Evolutionary conservation across 2,113 vertebrate genomes (phyloP).

Genomic region (Heloderma charlesbogerti): DNA sequence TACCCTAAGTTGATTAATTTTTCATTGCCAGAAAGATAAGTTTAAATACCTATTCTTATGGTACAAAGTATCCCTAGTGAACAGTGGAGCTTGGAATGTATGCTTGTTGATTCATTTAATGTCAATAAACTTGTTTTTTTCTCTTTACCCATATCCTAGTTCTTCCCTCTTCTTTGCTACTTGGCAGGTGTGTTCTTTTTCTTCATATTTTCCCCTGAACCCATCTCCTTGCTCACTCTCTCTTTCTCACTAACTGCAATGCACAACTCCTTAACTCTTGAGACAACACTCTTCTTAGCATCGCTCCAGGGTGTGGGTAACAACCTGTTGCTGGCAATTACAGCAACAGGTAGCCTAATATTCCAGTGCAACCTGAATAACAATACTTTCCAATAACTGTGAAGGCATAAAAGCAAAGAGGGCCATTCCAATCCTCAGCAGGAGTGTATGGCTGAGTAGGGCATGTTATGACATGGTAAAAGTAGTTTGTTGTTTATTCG

Average conservation of each 20-base stretch:
- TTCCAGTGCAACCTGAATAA: too few species aligned
- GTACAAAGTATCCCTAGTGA: too few species aligned
- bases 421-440: too few species aligned
- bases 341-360: background rate
- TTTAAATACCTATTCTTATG: background rate
- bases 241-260: background rate
- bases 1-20: background rate
- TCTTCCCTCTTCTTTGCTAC: background rate
- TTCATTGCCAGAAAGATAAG: background rate
- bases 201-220: too few species aligned
- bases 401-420: background rate
- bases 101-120: background rate
- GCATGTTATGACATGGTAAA: background rate
- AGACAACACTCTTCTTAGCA: background rate
- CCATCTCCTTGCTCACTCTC: too few species aligned
- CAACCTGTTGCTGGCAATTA: background rate
- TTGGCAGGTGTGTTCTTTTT: background rate
- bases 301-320: background rate
- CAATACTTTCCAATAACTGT: background rate
- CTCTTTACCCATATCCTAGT: background rate
- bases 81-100: too few species aligned
- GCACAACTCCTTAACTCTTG: background rate
- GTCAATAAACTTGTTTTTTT: background rate
- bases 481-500: too few species aligned
- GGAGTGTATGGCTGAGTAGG: background rate